phyloP scores from a whole-genome alignment of 2,888 invertebrate species.

The Ophion obscuratus region DNA sequence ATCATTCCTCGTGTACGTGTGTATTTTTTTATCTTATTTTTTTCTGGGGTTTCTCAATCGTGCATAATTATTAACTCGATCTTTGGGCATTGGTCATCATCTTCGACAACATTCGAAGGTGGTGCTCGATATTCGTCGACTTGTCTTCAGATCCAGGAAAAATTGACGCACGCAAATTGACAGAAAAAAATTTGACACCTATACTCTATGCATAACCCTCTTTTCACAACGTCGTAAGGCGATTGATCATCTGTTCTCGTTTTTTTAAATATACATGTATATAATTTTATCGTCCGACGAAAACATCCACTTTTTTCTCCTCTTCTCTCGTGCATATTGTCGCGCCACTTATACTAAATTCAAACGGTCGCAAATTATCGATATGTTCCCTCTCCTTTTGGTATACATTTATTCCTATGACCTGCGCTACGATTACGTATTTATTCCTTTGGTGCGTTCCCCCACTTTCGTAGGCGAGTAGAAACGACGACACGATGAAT shows the following conservation, averaged over 20 bases:
- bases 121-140: constrained; percentile 17
- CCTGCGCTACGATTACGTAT: constrained; percentile 6
- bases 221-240: constrained; percentile 16
- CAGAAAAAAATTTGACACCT: constrained; percentile 51
- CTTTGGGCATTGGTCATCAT: constrained; percentile 41
- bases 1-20: constrained; percentile 28
- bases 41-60: constrained; percentile 4
- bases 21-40: constrained; percentile 8
- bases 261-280: constrained; percentile 23
- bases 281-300: constrained; percentile 17
- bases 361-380: constrained; percentile 46
- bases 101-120: constrained; percentile 38
- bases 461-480: constrained; percentile 47
- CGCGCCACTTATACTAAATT: constrained; percentile 59
- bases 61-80: constrained; percentile 32
- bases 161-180: constrained; percentile 54
- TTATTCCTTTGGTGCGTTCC: constrained; percentile 7
- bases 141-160: constrained; percentile 44
- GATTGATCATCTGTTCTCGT: not conserved
- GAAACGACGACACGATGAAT: constrained; percentile 43
- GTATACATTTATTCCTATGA: not conserved
- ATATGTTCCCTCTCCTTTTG: constrained; percentile 41
- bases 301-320: constrained; percentile 1
- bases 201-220: constrained; percentile 22
- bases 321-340: constrained; percentile 55